Evolutionary conservation across 1,140 invertebrate species (phyloP).

Genomic region (Panonychus citri): DNA sequence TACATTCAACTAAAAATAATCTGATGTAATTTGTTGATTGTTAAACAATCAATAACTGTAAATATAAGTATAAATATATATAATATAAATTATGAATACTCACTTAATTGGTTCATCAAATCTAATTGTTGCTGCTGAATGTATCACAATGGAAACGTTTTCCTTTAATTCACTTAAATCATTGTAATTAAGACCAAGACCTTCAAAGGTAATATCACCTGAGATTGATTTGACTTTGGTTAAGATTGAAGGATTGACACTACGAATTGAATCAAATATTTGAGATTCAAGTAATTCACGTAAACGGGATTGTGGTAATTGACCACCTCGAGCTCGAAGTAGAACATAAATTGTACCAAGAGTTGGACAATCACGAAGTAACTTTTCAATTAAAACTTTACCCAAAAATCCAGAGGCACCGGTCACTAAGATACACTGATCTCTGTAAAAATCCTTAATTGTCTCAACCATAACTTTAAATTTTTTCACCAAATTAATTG

Average conservation of each 20-base stretch:
- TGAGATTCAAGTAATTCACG: conserved; percentile 4
- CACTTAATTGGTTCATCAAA: conserved; percentile 28
- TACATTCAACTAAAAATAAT: too few species aligned
- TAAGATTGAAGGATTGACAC: conserved; percentile 4
- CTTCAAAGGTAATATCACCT: conserved; percentile 70
- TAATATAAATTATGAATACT: too few species aligned
- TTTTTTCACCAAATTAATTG: too few species aligned
- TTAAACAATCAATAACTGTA: not conserved
- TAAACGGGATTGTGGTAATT: not conserved
- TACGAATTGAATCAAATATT: conserved; percentile 4
- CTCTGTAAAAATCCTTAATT: conserved; percentile 20
- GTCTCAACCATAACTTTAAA: too few species aligned
- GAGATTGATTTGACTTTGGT: conserved; percentile 59
- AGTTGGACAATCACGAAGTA: conserved; percentile 42
- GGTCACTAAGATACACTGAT: conserved; percentile 26
- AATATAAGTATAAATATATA: not conserved
- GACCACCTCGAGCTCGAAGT: conserved; percentile 29
- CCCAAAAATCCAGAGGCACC: conserved; percentile 31
- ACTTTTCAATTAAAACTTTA: conserved; percentile 44
- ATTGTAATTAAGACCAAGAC: conserved; percentile 53
- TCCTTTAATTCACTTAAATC: conserved; percentile 41
- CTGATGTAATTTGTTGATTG: too few species aligned
- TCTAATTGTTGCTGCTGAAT: conserved; percentile 27
- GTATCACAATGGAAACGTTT: conserved; percentile 25
- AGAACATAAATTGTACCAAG: conserved; percentile 42